phyloP scores from a whole-genome alignment of 2,797 vertebrate genomes.

The Lithobates pipiens region DNA sequence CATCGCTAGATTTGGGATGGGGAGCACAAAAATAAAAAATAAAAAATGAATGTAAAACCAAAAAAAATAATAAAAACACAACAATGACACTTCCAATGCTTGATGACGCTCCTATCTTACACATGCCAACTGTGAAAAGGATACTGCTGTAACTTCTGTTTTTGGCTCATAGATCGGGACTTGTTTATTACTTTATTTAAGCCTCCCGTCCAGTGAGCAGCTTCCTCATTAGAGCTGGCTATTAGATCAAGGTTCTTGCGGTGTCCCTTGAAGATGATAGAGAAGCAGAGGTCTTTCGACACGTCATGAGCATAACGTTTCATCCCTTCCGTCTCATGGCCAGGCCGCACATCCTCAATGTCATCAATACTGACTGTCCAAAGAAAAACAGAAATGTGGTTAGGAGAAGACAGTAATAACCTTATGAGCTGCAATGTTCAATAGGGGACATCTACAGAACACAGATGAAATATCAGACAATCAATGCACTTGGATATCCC shows the following conservation, averaged over 20 bases:
- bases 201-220: slow-evolving; percentile 83
- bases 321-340: slow-evolving; percentile 90
- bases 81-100: too few relatives aligned
- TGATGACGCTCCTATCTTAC: too few relatives aligned
- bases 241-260: slow-evolving; percentile 90
- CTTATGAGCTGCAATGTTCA: background rate
- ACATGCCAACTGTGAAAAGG: slow-evolving; percentile 71
- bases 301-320: slow-evolving; percentile 82
- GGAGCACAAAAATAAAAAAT: too few relatives aligned
- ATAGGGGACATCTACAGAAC: background rate
- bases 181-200: slow-evolving; percentile 87
- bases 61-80: too few relatives aligned
- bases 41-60: too few relatives aligned
- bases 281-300: slow-evolving; percentile 87
- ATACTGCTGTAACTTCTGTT: slow-evolving; percentile 95
- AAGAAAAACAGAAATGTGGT: slow-evolving; percentile 59
- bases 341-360: slow-evolving; percentile 87
- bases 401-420: background rate
- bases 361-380: slow-evolving; percentile 90
- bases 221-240: slow-evolving; percentile 74
- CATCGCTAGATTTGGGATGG: too few relatives aligned
- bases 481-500: background rate
- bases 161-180: slow-evolving; percentile 81
- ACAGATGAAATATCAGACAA: background rate
- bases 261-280: slow-evolving; percentile 90